A percentile compares a stretch with the other conserved stretches of the same genome.
Conservation (phyloP, 2,113 vertebrate genomes). For the Microtus richardsoni region DNA sequence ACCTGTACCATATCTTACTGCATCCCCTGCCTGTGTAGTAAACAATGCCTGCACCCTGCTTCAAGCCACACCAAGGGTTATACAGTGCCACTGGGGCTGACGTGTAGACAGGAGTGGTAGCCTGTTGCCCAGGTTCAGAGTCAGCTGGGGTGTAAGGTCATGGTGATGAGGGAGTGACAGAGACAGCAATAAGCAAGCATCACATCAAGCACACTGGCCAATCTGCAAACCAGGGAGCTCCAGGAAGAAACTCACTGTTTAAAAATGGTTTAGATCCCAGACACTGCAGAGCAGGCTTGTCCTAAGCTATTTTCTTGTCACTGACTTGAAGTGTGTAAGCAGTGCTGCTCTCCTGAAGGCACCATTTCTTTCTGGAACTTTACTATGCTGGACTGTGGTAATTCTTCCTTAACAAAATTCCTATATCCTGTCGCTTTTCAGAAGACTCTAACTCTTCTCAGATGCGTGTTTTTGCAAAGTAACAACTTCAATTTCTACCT, state of each 20-base stretch:
- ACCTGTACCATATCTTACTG: neutral
- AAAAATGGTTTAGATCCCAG: neutral
- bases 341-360: neutral
- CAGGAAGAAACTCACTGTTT: rapidly evolving
- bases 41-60: rapidly evolving
- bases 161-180: neutral
- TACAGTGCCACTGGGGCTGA: neutral
- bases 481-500: no score
- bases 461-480: neutral
- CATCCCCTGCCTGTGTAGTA: rapidly evolving
- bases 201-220: rapidly evolving
- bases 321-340: neutral
- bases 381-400: neutral
- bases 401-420: neutral
- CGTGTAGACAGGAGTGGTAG: neutral
- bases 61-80: rapidly evolving
- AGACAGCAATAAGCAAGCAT: no score
- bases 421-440: neutral
- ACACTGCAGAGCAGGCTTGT: neutral
- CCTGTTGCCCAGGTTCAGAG: neutral
- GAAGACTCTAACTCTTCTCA: neutral
- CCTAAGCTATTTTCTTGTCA: neutral
- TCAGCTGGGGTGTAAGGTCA: neutral
- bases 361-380: neutral
- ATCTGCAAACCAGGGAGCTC: neutral